Percentiles rank a stretch among this genome's conserved stretches.
Evolutionary conservation across 2,888 invertebrate genomes (phyloP).

Genomic region (Lasioglossum villosulum): DNA sequence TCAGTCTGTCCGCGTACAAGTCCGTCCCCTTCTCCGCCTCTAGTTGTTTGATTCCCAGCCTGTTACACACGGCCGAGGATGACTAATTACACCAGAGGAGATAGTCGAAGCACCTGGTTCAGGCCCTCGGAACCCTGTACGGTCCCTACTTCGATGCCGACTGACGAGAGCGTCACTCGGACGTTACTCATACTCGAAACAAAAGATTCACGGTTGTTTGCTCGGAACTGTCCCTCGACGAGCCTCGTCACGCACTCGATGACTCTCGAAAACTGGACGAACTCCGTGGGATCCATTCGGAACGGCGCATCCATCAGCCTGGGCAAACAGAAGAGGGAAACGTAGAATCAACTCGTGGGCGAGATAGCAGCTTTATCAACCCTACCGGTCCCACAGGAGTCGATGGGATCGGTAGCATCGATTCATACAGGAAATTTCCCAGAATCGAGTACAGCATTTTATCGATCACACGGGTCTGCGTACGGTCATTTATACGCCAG

Average conservation of each 20-base stretch:
- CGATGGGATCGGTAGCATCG: not conserved
- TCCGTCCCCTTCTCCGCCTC: slow-evolving; percentile 10
- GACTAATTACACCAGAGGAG: slow-evolving; percentile 56
- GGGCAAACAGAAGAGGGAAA: slow-evolving; percentile 33
- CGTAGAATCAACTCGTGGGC: not conserved
- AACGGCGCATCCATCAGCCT: slow-evolving; percentile 33
- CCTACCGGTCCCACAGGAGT: not conserved
- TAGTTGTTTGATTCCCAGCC: slow-evolving; percentile 12
- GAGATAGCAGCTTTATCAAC: not conserved
- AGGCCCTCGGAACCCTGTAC: not conserved
- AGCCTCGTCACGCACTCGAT: slow-evolving; percentile 53
- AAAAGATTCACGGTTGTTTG: slow-evolving; percentile 59
- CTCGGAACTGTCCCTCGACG: slow-evolving; percentile 38
- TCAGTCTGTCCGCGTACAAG: slow-evolving; percentile 9
- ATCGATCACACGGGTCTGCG: too few species aligned
- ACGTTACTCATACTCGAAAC: slow-evolving; percentile 61
- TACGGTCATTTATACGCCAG: too few species aligned
- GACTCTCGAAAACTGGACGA: slow-evolving; percentile 47
- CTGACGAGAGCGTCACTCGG: slow-evolving; percentile 40
- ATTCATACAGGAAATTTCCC: too few species aligned
- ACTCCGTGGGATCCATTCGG: slow-evolving; percentile 29
- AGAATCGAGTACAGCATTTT: too few species aligned
- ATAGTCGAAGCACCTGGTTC: slow-evolving; percentile 60
- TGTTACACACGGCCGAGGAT: slow-evolving; percentile 21
- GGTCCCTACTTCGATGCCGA: not conserved